Percentiles rank a stretch among this genome's conserved stretches.
phyloP scores from a whole-genome alignment of 2,888 invertebrate species.

The Cataglyphis altisquamis region DNA sequence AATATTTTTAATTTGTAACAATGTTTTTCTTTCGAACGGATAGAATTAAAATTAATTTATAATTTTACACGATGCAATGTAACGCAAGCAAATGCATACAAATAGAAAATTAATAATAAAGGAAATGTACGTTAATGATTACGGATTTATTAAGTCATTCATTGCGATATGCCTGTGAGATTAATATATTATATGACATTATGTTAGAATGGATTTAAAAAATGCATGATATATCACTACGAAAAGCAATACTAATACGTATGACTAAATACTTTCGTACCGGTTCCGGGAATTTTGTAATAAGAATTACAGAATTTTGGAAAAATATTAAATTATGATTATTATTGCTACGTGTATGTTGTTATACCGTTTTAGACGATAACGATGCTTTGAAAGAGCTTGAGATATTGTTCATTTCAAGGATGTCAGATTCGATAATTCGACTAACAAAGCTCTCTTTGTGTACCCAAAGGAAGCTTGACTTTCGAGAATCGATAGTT shows the following conservation, averaged over 20 bases:
- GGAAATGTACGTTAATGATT: not conserved
- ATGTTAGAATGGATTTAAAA: not conserved
- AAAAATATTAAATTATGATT: not conserved
- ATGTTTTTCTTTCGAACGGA: not conserved
- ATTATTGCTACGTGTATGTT: not conserved
- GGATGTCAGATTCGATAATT: conserved; percentile 32
- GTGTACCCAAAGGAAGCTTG: not conserved
- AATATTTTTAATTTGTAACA: not conserved
- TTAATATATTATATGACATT: not conserved
- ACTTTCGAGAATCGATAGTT: conserved; percentile 42
- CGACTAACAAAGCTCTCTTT: conserved; percentile 25
- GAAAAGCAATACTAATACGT: not conserved
- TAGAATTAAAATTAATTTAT: too few species aligned
- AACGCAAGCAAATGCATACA: not conserved
- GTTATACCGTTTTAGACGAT: not conserved
- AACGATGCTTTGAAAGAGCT: not conserved
- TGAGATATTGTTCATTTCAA: conserved; percentile 15
- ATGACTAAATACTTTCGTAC: not conserved
- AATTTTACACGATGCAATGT: not conserved
- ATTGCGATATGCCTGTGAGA: not conserved
- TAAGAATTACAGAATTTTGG: not conserved
- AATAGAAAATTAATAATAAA: not conserved
- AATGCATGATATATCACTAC: not conserved
- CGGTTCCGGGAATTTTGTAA: not conserved
- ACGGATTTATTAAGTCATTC: not conserved